Evolutionary conservation across 2,797 vertebrate genomes (phyloP), one percentile per base, ranked within the genome.

Genomic region (Protonibea diacanthus): DNA sequence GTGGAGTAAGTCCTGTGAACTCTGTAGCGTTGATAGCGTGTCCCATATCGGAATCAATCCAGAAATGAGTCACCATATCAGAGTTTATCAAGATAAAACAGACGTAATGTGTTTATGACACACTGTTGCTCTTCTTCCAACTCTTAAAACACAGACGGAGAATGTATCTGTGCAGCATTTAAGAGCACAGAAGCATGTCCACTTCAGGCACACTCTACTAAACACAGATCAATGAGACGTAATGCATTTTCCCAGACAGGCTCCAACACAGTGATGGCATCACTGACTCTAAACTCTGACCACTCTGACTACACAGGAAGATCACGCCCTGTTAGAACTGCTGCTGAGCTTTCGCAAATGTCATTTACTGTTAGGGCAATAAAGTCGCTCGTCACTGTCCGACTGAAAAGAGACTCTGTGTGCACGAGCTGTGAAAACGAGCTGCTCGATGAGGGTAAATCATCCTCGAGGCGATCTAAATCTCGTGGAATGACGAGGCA

Each of bases 201-300:
- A 40, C 53, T 64, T 78, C n/a, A 9, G 48, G 14, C 72, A 59
- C 65, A 83, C 69, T 77, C 69, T 52, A 40, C 61, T 73, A 23
- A 38, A 74, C 68, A 67, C 71, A 51, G 84, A 91, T 91, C 83
- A 78, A 90, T 92, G 68, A 75, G 53, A 33, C 40, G 55, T 85
- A 84, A 88, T 87, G 84, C 71, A 80, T 77, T 76, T 74, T 57
- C 74, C 70, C 73, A 66, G 79, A 73, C 71, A 48, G 56, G 38
- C 69, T 63, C 60, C 66, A 62, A 65, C 47, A 55, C 49, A 15
- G 29, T 18, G 70, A 81, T 52, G 74, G 69, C 67, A 77, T 81
- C 21, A 10, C 51, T 44, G 60, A 65, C 72, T 85, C 73, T 77
- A 47, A 79, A 83, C 74, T 68, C 53, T 1, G 0, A 49, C 53